Base-by-base conservation (phyloP, 2,888 invertebrate genomes). In the Linnaemya vulpina region DNA sequence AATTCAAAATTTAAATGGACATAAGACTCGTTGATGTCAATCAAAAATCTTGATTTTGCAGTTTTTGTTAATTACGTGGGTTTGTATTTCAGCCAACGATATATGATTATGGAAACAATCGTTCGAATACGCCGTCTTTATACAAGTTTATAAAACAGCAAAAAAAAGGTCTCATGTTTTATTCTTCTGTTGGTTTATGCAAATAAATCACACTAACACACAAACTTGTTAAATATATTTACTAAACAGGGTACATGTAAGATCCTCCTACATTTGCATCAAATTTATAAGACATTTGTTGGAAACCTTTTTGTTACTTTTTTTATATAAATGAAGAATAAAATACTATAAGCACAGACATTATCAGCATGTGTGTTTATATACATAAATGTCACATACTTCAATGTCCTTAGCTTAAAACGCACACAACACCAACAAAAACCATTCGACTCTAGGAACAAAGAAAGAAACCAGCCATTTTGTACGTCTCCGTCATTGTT, bases 311-410 rank as follows among this genome's bases (percentile, higher is more conserved):
- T 77, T 62, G 11, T 15, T 46, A 35, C 30, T 4, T 78, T 53
- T 78, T 78, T 55, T 78, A 62, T 73, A 20, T 65, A 67, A 43
- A 68, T 25, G 62, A 46, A 51, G 55, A 68, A 8, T 0, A 55
- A 58, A 43, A 25, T 15, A 8, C 3, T 3, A 51, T 17, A 15
- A 17, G n/a, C 2, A 30, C 22, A 22, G 22, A 20, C 8, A 46
- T 35, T 20, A 30, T 40, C 22, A 0, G 25, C 9, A 43, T 46
- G 63, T 40, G 10, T 43, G 22, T 43, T 60, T 30, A 67, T 73
- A 77, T 78, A n/a, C n/a, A 68, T 78, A 78, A 83, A 78, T 74
- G 67, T 77, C 60, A 79, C 71, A 75, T 75, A 63, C 55, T 63
- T 43, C 58, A 75, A 83, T 79, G 75, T 85, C 46, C 71, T 73